Percentiles rank a stretch among this genome's conserved stretches.
Conservation (phyloP, 2,888 invertebrate genomes). For the Papilio elwesi region DNA sequence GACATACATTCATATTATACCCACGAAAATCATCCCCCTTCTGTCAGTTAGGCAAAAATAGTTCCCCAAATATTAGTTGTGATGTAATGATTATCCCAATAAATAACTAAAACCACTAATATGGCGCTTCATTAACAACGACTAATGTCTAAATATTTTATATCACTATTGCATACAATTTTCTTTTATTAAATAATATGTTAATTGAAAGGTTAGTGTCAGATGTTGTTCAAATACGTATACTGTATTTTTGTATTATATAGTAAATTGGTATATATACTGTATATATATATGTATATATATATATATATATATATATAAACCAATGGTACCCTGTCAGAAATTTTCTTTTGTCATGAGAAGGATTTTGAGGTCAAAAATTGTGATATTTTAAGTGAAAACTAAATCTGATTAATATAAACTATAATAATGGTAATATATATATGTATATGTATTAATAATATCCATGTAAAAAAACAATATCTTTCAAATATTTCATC, state of each 20-base stretch:
- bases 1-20: no score
- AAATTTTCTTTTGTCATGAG: background rate
- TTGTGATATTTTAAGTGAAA: conserved; percentile 27
- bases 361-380: conserved; percentile 17
- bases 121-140: no score
- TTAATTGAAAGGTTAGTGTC: conserved; percentile 34
- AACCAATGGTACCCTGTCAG: background rate
- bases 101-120: no score
- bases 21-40: no score
- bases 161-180: background rate
- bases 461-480: no score
- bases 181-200: background rate
- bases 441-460: no score
- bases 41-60: no score
- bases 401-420: background rate
- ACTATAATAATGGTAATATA: background rate
- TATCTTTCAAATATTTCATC: no score
- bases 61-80: no score
- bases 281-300: no score
- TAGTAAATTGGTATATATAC: conserved; percentile 8
- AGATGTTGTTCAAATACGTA: conserved; percentile 1
- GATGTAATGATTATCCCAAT: no score
- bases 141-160: background rate
- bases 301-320: no score
- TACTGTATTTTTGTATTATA: conserved; percentile 23